A percentile compares a stretch with the other conserved stretches of the same genome.
phyloP scores from a whole-genome alignment of 1,140 invertebrate species.

The Colletes latitarsis region DNA sequence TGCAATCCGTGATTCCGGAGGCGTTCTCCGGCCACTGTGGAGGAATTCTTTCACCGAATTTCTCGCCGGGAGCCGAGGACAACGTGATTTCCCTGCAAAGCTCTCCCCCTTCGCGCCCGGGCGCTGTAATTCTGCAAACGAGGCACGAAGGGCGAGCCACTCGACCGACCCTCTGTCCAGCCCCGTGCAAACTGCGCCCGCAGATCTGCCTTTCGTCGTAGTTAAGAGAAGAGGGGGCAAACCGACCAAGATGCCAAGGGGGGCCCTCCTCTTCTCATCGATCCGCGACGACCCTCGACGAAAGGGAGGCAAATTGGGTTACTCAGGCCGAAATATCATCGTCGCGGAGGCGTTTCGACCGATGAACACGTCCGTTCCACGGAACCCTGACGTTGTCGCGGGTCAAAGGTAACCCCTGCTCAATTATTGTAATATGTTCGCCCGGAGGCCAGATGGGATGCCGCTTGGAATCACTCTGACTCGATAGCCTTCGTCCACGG shows the following conservation, averaged over 20 bases:
- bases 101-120: neutral
- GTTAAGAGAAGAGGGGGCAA: neutral
- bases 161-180: constrained; percentile 29
- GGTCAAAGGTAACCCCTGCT: constrained; percentile 31
- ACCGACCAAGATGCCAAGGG: constrained; percentile 8
- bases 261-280: constrained; percentile 33
- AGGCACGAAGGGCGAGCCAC: constrained; percentile 36
- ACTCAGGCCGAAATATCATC: constrained; percentile 28
- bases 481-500: constrained; percentile 12
- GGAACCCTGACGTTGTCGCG: no score
- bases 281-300: constrained; percentile 41
- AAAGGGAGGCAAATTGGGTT: constrained; percentile 49
- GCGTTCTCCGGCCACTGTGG: neutral
- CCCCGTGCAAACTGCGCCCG: constrained; percentile 38
- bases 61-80: neutral
- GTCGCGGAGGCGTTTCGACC: neutral
- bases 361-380: neutral
- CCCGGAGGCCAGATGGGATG: neutral
- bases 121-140: constrained; percentile 24
- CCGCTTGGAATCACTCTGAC: neutral
- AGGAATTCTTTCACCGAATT: neutral
- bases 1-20: neutral
- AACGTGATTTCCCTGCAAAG: constrained; percentile 49
- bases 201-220: constrained; percentile 57
- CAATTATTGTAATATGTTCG: constrained; percentile 40